Evolutionary conservation across 2,113 vertebrate genomes (phyloP).

Genomic region (Pseudorhombus dupliciocellatus): DNA sequence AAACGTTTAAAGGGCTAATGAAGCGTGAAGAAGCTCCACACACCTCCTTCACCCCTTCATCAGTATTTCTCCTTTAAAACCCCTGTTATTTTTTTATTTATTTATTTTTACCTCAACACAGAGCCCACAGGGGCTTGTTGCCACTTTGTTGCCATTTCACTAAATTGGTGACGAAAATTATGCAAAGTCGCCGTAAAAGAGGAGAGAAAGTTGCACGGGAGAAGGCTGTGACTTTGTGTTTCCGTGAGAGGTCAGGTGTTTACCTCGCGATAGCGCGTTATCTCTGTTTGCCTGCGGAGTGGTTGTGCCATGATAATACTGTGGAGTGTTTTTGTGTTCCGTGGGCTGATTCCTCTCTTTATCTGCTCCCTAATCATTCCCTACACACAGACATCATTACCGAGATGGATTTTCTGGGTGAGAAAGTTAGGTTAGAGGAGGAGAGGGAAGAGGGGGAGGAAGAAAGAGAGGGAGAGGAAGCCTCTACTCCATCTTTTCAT

Average conservation of each 20-base stretch:
- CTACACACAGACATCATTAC: slow-evolving; percentile 57
- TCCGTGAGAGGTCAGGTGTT: slow-evolving; percentile 33
- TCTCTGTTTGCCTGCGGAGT: slow-evolving; percentile 28
- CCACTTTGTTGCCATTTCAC: not conserved
- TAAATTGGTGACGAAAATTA: not conserved
- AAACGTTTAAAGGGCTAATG: slow-evolving; percentile 58
- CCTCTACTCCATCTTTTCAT: slow-evolving; percentile 71
- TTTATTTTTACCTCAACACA: not conserved
- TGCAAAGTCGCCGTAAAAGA: not conserved
- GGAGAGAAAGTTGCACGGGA: slow-evolving; percentile 12
- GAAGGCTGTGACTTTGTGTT: slow-evolving; percentile 38
- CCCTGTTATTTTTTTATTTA: not conserved
- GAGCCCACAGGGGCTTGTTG: not conserved
- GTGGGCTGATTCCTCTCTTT: slow-evolving; percentile 52
- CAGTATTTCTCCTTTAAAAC: slow-evolving; percentile 16
- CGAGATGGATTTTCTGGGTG: slow-evolving; percentile 54
- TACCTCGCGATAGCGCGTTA: slow-evolving; percentile 48
- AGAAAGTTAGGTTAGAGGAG: slow-evolving; percentile 37
- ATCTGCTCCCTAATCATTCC: slow-evolving; percentile 60
- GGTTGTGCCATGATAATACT: slow-evolving; percentile 44
- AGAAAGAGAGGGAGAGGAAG: slow-evolving; percentile 24
- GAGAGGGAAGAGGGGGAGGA: not conserved
- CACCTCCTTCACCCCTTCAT: slow-evolving; percentile 12
- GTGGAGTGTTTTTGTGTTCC: slow-evolving; percentile 45
- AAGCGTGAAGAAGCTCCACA: slow-evolving; percentile 52